Conservation (phyloP, 2,113 vertebrate species). For the Glaucomys volans region DNA sequence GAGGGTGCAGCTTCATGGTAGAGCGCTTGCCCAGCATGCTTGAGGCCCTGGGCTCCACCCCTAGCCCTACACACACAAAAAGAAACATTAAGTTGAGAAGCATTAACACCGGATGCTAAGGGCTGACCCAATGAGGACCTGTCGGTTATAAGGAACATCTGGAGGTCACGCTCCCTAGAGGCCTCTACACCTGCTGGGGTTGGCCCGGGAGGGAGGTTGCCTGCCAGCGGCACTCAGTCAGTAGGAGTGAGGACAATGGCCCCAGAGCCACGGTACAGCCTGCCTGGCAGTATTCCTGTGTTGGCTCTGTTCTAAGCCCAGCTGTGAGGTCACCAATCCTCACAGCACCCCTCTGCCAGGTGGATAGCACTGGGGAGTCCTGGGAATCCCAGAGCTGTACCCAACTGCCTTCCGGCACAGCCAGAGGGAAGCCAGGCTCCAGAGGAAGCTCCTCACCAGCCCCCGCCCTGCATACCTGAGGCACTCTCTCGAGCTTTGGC, state of each 20-base stretch:
- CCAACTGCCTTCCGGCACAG: too few relatives aligned
- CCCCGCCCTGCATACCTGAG: conserved; percentile 83
- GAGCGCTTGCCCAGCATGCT: too few relatives aligned
- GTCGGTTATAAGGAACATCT: background rate
- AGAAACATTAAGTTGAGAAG: background rate
- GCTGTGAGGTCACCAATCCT: background rate
- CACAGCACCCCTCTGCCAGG: background rate
- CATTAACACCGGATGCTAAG: accelerated
- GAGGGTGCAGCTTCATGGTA: background rate
- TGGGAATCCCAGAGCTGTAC: too few relatives aligned
- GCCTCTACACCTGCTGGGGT: background rate
- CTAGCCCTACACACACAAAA: too few relatives aligned
- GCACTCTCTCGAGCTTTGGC: conserved; percentile 89
- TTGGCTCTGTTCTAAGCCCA: too few relatives aligned
- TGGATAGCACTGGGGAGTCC: too few relatives aligned
- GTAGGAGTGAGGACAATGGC: too few relatives aligned
- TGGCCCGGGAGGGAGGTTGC: background rate
- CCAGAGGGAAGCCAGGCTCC: too few relatives aligned
- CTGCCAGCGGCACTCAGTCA: background rate
- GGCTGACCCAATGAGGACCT: background rate
- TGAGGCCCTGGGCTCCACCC: too few relatives aligned
- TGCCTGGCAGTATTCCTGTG: too few relatives aligned
- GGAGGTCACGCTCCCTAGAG: background rate
- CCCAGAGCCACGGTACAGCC: too few relatives aligned
- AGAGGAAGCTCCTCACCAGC: too few relatives aligned